phyloP scores from a whole-genome alignment of 2,113 vertebrate species.

The Atlantisia rogersi region DNA sequence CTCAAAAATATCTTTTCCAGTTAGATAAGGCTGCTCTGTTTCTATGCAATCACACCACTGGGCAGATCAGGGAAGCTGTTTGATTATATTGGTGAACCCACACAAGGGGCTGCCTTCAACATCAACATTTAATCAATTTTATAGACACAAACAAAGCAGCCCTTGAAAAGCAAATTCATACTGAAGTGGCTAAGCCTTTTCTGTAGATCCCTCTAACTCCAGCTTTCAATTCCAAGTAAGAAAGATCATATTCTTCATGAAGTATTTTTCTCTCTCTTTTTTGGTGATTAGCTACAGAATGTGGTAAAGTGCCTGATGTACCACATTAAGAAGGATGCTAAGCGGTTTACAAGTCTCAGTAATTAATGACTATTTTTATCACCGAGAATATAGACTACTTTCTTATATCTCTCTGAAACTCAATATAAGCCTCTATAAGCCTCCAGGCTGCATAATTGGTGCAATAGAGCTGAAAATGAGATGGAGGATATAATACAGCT shows the following conservation, averaged over 20 bases:
- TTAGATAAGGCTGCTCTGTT: neutral
- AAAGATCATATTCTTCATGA: constrained; percentile 59
- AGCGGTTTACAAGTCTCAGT: constrained; percentile 76
- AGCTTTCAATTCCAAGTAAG: constrained; percentile 55
- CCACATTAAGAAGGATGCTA: constrained; percentile 71
- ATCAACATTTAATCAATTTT: constrained; percentile 46
- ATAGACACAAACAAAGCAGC: constrained; percentile 35
- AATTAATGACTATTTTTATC: constrained; percentile 83
- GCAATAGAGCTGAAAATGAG: constrained; percentile 82
- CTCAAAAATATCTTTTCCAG: constrained; percentile 4
- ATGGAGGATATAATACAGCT: constrained; percentile 74
- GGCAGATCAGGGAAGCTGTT: neutral
- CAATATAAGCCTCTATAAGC: constrained; percentile 78
- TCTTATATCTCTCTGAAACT: constrained; percentile 74
- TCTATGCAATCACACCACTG: neutral
- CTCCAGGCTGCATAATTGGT: constrained; percentile 78
- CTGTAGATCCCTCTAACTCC: constrained; percentile 49
- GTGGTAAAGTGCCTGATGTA: constrained; percentile 52
- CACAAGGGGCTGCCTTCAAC: constrained; percentile 2
- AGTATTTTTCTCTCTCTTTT: constrained; percentile 39
- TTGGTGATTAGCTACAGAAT: constrained; percentile 70
- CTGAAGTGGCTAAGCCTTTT: constrained; percentile 43
- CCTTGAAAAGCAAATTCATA: constrained; percentile 51
- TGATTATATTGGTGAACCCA: constrained; percentile 25
- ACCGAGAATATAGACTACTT: constrained; percentile 74